A percentile compares a stretch with the other conserved stretches of the same genome.
Evolutionary conservation across 2,797 vertebrate genomes (phyloP).

Genomic region (Sciaenops ocellatus): DNA sequence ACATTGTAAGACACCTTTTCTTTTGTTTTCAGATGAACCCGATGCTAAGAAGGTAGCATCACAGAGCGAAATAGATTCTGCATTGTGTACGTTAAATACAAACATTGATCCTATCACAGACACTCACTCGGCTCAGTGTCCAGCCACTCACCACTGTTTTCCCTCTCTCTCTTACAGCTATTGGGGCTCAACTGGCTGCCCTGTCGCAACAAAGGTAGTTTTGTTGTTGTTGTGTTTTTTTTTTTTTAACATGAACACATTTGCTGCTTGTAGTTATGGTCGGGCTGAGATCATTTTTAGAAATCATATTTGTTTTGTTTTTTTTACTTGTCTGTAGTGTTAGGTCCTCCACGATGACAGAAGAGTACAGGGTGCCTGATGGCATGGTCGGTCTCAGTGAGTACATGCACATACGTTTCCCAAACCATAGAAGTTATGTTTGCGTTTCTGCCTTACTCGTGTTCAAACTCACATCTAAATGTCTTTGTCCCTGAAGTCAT

Average conservation of each 20-base stretch:
- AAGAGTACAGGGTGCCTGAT: conserved; percentile 93
- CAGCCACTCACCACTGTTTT: conserved; percentile 30
- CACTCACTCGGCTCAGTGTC: conserved; percentile 13
- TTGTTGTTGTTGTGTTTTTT: neutral
- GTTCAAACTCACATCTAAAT: conserved; percentile 15
- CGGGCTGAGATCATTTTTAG: neutral
- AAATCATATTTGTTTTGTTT: neutral
- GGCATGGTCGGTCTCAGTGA: conserved; percentile 97
- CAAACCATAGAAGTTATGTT: neutral
- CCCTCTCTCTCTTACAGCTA: conserved; percentile 80
- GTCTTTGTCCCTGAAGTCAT: conserved; percentile 86
- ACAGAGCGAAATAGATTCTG: conserved; percentile 88
- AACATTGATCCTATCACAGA: conserved; percentile 19
- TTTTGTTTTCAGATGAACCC: conserved; percentile 88
- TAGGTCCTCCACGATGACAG: conserved; percentile 87
- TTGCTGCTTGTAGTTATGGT: conserved; percentile 3
- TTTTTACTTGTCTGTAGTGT: conserved; percentile 52
- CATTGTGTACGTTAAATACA: conserved; percentile 79
- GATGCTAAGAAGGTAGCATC: conserved; percentile 95
- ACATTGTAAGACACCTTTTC: neutral
- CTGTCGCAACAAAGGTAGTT: conserved; percentile 92
- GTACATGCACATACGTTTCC: conserved; percentile 70
- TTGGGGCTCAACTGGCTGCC: conserved; percentile 91
- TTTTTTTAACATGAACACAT: conserved; percentile 16
- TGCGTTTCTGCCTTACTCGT: neutral